Evolutionary conservation across 1,140 invertebrate genomes (phyloP), one percentile per base, ranked within the genome.

Genomic region (Camponotus pennsylvanicus): DNA sequence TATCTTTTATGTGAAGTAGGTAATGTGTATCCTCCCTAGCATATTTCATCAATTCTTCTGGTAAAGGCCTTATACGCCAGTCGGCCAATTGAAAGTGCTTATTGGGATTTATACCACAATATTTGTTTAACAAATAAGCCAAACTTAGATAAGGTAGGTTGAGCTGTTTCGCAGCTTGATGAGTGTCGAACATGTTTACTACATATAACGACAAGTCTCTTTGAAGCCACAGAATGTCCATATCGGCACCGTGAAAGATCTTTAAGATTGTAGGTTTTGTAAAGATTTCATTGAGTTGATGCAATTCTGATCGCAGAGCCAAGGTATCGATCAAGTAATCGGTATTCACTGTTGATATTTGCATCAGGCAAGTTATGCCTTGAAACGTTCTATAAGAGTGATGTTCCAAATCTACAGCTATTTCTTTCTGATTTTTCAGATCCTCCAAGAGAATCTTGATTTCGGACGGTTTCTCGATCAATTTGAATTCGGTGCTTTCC

Each of bases 101-200:
- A 91, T 99, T 97, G 1, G 97, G 96, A 87, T 97, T 95, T 15
- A 99, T 95, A 32, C 97, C 95, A 93, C 98, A 99, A 93, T 98
- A 99, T 59, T 96, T 95, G 87, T 97, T 96, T 9, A 99, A 94
- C 3, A 99, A 94, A 94, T 97, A 97, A 0, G 97, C 96, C 37
- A 99, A 95, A 27, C 98, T 98, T 3, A 97, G 95, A 45, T 97
- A 96, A 0, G 96, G 95, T 86, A 98, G 96, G n/a, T 96, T 96
- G 0, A 99, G 95, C 0, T 97, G 95, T 87, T 97, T 97, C 0
- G 98, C 97, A 0, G 99, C 99, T 92, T 98, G 97, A 93, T 98
- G 96, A 0, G 99, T 99, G 93, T 99, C 99, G 94, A 99, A 99
- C 97, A 99, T 97, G 91, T 99, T 99, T 0, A 99, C 98, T 21